Base-by-base conservation (phyloP, 2,797 vertebrate species). In the Mastacembelus armatus region DNA sequence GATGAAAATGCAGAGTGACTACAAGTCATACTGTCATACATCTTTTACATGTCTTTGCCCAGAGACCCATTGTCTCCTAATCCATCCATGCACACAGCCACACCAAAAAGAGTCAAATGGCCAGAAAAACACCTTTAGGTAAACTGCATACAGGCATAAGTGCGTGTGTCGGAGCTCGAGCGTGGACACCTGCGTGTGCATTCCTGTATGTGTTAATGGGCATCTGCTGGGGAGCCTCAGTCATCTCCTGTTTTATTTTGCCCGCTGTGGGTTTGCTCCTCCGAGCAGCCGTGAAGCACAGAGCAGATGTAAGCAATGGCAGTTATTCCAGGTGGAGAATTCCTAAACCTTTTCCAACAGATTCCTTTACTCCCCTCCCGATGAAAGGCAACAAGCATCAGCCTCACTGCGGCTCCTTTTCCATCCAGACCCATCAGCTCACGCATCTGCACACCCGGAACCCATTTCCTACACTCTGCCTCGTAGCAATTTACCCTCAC, bases 381-480 rank as follows among this genome's bases (percentile, higher is more conserved):
- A 83, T 80, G 75, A 85, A 84, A 82, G 43, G 56, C 24, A 19
- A 71, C 74, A 73, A 83, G 69, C 71, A 51, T 80, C 72, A 48
- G 60, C 50, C 49, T 40, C 15, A 3, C 44, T 29, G 47, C 63
- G 33, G 66, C 55, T 77, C 52, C 43, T 12, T 55, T 74, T 44
- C 68, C 69, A 68, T 54, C 45, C 66, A 51, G 50, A 42, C 42
- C 55, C 77, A 68, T 86, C 85, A 72, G 52, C 78, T 58, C 35
- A 42, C 45, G 54, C 80, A 81, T 84, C 80, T 66, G 66, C 12
- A 9, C 72, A 67, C 68, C 84, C 74, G 77, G 49, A 88, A 87
- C 71, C 70, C 67, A 82, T 85, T 93, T 90, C 87, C 89, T 77
- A 75, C 77, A 62, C 80, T 85, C 67, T 69, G 80, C 85, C 78